A percentile compares a stretch with the other conserved stretches of the same genome.
phyloP scores from a whole-genome alignment of 2,888 invertebrate species.

The Euzophera pinguis region DNA sequence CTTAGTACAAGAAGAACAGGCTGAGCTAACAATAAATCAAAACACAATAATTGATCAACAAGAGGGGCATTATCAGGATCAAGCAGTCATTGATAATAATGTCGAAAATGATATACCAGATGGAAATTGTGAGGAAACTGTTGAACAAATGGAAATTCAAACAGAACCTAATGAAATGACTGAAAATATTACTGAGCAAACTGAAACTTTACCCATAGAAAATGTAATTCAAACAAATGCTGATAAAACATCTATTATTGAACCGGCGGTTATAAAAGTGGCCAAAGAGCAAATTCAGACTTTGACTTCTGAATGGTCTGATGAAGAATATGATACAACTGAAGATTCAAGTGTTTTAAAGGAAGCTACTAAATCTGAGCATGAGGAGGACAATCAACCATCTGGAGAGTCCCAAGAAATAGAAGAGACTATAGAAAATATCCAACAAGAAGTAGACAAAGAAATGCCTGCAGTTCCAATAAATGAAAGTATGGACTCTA shows the following conservation, averaged over 20 bases:
- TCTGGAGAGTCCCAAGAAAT: slow-evolving; percentile 33
- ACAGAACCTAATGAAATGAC: not conserved
- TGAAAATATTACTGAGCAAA: slow-evolving; percentile 1
- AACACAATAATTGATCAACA: not conserved
- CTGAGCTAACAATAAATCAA: not conserved
- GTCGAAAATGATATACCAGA: slow-evolving; percentile 5
- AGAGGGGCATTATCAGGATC: not conserved
- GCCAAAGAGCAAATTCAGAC: slow-evolving; percentile 44
- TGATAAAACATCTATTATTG: slow-evolving; percentile 10
- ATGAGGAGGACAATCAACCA: slow-evolving; percentile 13
- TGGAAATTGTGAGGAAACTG: slow-evolving; percentile 11
- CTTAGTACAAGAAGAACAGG: not conserved
- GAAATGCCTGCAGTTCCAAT: slow-evolving; percentile 20
- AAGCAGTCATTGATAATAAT: not conserved
- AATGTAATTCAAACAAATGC: slow-evolving; percentile 24
- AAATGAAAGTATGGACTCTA: slow-evolving; percentile 30
- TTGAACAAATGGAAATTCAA: slow-evolving; percentile 9
- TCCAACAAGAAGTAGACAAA: slow-evolving; percentile 68
- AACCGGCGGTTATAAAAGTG: slow-evolving; percentile 24
- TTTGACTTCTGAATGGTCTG: slow-evolving; percentile 62
- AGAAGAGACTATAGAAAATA: slow-evolving; percentile 72
- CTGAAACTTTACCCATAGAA: slow-evolving; percentile 25
- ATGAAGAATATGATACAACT: slow-evolving; percentile 48
- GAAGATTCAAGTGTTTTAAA: slow-evolving; percentile 17
- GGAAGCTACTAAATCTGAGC: slow-evolving; percentile 7